Conservation (phyloP, 2,113 vertebrate genomes). For the Lates calcarifer region DNA sequence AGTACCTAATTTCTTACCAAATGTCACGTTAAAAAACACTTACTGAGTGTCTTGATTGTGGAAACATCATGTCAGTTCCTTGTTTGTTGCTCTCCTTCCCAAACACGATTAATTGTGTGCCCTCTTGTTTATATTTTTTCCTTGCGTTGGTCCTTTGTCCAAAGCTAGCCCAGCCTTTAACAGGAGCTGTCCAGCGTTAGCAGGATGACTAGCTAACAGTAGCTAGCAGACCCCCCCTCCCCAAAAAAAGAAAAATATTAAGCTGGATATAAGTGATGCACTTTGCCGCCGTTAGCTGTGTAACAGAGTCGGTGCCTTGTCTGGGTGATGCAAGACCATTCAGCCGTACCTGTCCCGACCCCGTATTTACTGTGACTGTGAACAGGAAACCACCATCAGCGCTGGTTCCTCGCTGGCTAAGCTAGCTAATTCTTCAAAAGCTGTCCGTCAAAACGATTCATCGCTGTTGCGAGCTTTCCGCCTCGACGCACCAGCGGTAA, state of each 20-base stretch:
- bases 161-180: slow-evolving; percentile 64
- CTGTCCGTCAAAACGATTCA: slow-evolving; percentile 80
- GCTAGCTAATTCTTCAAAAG: slow-evolving; percentile 74
- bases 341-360: slow-evolving; percentile 31
- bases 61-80: slow-evolving; percentile 90
- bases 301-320: slow-evolving; percentile 17
- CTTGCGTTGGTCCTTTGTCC: slow-evolving; percentile 78
- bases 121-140: slow-evolving; percentile 58
- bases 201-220: slow-evolving; percentile 63
- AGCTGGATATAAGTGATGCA: slow-evolving; percentile 29
- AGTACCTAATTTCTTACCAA: neutral
- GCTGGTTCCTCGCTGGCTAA: slow-evolving; percentile 54
- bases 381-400: slow-evolving; percentile 49
- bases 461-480: slow-evolving; percentile 63
- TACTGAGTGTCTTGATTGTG: slow-evolving; percentile 90
- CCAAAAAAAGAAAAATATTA: neutral
- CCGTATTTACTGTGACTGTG: slow-evolving; percentile 46
- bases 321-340: slow-evolving; percentile 32
- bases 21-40: slow-evolving; percentile 63
- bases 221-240: slow-evolving; percentile 45
- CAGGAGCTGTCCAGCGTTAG: slow-evolving; percentile 79
- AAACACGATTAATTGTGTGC: slow-evolving; percentile 57
- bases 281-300: slow-evolving; percentile 23
- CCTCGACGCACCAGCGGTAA: slow-evolving; percentile 47
- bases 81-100: slow-evolving; percentile 74